Evolutionary conservation across 2,888 invertebrate genomes (phyloP).

Genomic region (Busseola fusca): DNA sequence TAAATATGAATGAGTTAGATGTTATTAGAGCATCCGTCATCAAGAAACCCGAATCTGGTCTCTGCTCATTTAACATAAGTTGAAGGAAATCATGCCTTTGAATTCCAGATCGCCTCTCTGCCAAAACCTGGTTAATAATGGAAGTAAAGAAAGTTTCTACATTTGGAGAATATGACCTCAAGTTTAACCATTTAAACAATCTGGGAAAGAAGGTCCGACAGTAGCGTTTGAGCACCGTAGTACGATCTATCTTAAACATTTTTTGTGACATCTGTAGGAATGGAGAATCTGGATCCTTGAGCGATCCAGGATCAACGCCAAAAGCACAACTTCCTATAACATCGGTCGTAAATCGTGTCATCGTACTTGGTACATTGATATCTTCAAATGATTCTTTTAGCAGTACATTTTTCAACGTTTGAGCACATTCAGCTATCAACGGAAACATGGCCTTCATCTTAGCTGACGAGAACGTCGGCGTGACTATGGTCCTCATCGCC

Average conservation of each 20-base stretch:
- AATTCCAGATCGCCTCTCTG: constrained; percentile 76
- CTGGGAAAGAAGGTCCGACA: constrained; percentile 83
- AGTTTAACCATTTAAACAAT: constrained; percentile 82
- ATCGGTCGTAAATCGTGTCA: constrained; percentile 84
- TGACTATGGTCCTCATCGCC: constrained; percentile 83
- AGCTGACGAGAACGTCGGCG: constrained; percentile 85
- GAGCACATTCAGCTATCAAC: constrained; percentile 80
- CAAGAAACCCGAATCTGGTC: constrained; percentile 73
- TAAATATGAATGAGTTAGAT: constrained; percentile 87
- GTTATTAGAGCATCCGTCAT: constrained; percentile 86
- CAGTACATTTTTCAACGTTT: constrained; percentile 74
- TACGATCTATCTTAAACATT: constrained; percentile 81
- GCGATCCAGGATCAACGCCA: constrained; percentile 82
- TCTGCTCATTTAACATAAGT: constrained; percentile 85
- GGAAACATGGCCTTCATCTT: constrained; percentile 88
- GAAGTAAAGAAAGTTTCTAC: constrained; percentile 82
- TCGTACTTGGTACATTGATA: constrained; percentile 79
- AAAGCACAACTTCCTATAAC: constrained; percentile 86
- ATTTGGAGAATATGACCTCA: constrained; percentile 80
- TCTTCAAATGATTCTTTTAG: constrained; percentile 70
- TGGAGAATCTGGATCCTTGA: constrained; percentile 81
- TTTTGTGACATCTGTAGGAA: constrained; percentile 84
- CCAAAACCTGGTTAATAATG: constrained; percentile 81
- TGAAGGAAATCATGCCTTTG: constrained; percentile 84
- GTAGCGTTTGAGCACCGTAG: constrained; percentile 81